Conservation (phyloP, 2,888 invertebrate genomes). For the Apamea sordens region DNA sequence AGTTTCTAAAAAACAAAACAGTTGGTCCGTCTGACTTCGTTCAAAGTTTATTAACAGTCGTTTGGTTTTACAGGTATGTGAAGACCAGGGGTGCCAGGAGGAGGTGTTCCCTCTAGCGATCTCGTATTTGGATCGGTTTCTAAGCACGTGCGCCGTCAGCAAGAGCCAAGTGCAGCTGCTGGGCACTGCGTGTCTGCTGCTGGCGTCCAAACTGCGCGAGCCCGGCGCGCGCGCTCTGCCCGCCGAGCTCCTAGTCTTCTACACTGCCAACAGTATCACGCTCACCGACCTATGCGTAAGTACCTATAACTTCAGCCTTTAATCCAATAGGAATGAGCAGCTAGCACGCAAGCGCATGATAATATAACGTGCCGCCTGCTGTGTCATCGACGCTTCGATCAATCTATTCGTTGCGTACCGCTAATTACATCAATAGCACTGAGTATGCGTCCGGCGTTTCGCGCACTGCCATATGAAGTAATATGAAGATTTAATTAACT, state of each 20-base stretch:
- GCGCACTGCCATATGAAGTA: conserved; percentile 68
- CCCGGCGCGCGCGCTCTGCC: conserved; percentile 93
- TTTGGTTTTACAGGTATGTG: conserved; percentile 94
- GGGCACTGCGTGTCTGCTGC: conserved; percentile 97
- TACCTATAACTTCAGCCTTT: conserved; percentile 70
- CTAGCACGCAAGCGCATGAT: conserved; percentile 28
- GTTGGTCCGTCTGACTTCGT: conserved; percentile 27
- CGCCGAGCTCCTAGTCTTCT: conserved; percentile 95
- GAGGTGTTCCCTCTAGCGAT: conserved; percentile 98
- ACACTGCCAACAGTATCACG: conserved; percentile 98
- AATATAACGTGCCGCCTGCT: conserved; percentile 25
- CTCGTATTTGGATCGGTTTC: conserved; percentile 98
- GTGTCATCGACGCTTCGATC: conserved; percentile 39
- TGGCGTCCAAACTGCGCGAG: conserved; percentile 98
- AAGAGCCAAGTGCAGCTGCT: conserved; percentile 97
- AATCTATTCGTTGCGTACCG: conserved; percentile 34
- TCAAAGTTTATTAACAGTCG: conserved; percentile 54
- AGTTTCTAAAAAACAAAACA: conserved; percentile 69
- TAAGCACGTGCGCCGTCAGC: conserved; percentile 95
- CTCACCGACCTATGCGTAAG: conserved; percentile 97
- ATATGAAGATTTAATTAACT: conserved; percentile 79
- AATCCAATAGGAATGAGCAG: conserved; percentile 22
- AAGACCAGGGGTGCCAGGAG: conserved; percentile 97
- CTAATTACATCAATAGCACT: conserved; percentile 59
- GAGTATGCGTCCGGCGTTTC: conserved; percentile 32